A percentile compares a stretch with the other conserved stretches of the same genome.
Evolutionary conservation across 2,888 invertebrate species (phyloP).

Genomic region (Cancer borealis): DNA sequence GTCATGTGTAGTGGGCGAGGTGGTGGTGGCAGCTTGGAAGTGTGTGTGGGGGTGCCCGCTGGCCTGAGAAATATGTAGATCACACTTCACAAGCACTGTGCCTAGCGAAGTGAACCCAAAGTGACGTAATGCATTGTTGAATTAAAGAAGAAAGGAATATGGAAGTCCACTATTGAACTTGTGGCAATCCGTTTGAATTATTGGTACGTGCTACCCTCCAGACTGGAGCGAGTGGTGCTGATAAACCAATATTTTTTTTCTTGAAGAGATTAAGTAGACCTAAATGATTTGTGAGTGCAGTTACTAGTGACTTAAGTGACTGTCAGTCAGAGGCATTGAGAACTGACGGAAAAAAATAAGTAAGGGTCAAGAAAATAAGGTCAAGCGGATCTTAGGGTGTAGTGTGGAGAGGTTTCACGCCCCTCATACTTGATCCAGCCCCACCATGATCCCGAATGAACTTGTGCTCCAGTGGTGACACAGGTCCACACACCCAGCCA

Average conservation of each 20-base stretch:
- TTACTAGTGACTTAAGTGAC: neutral
- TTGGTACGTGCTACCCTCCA: neutral
- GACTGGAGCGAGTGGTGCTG: neutral
- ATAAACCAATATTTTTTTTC: neutral
- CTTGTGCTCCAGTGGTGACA: neutral
- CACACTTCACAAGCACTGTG: constrained; percentile 10
- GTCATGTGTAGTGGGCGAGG: neutral
- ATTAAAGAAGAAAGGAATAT: neutral
- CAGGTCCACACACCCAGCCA: constrained; percentile 16
- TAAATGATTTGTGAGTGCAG: neutral
- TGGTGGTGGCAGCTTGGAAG: constrained; percentile 1
- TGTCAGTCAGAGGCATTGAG: neutral
- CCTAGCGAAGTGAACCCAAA: neutral
- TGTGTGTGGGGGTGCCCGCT: constrained; percentile 44
- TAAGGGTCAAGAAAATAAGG: constrained; percentile 15
- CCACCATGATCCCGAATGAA: constrained; percentile 14
- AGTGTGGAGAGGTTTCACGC: constrained; percentile 4
- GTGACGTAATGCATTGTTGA: neutral
- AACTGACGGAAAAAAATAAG: neutral
- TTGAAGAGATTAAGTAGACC: neutral
- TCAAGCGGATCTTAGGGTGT: neutral
- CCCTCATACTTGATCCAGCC: neutral
- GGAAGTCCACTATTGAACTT: constrained; percentile 6
- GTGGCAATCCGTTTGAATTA: neutral
- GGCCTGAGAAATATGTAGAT: constrained; percentile 26